phyloP scores from a whole-genome alignment of 37 sponge, comb jelly and placozoan genomes.

The Bolinopsis microptera region DNA sequence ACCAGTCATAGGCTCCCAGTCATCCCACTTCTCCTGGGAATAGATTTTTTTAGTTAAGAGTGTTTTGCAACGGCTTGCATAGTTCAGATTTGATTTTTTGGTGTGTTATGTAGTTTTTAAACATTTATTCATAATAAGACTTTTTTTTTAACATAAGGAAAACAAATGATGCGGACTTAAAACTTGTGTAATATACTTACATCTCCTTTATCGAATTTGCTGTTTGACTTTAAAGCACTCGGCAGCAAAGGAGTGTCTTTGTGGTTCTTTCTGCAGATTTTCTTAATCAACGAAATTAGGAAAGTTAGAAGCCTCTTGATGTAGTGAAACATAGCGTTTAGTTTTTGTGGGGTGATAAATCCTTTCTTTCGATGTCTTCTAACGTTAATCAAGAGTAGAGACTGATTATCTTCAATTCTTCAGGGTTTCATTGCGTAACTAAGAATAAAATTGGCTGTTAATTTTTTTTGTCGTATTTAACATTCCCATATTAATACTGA shows the following conservation, averaged over 20 bases:
- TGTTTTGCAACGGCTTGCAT: too few species aligned
- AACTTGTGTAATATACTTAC: background rate
- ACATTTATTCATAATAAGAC: background rate
- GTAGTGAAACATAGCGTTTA: background rate
- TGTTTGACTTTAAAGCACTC: background rate
- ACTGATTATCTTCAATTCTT: too few species aligned
- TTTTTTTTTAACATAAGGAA: too few species aligned
- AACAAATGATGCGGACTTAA: too few species aligned
- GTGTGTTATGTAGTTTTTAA: background rate
- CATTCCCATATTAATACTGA: too few species aligned
- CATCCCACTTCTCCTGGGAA: slow-evolving; percentile 38
- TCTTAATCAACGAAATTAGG: background rate
- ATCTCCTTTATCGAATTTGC: background rate
- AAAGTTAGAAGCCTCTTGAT: slow-evolving; percentile 36
- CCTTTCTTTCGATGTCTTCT: too few species aligned
- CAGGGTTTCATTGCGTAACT: too few species aligned
- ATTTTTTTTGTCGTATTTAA: too few species aligned
- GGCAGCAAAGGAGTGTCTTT: background rate
- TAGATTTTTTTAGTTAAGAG: too few species aligned
- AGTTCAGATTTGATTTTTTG: background rate
- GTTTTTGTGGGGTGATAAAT: too few species aligned
- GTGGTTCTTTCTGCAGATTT: background rate
- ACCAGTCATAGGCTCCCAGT: slow-evolving; percentile 14
- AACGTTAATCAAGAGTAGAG: too few species aligned
- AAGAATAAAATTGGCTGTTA: too few species aligned